Percentiles rank a stretch among this genome's conserved stretches.
Evolutionary conservation across 2,797 vertebrate genomes (phyloP).

Genomic region (Helarctos malayanus): DNA sequence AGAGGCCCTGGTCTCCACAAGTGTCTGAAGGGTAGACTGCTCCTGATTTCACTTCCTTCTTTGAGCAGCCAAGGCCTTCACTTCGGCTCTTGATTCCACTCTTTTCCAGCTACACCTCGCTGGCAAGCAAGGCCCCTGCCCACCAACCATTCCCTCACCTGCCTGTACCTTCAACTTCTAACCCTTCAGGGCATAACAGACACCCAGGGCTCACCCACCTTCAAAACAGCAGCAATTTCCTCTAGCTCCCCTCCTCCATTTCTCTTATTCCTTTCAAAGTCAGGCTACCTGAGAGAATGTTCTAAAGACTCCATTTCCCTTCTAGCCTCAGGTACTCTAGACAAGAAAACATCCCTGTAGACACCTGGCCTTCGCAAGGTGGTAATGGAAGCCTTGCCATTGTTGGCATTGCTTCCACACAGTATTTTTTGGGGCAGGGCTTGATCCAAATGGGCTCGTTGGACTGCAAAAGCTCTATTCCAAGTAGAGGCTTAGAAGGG

Average conservation of each 20-base stretch:
- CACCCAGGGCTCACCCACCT: not conserved
- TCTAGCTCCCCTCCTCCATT: not conserved
- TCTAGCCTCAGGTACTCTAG: not conserved
- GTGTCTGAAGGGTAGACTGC: not conserved
- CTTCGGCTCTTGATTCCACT: not conserved
- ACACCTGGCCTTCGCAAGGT: not conserved
- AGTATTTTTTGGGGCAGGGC: not conserved
- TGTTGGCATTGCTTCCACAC: not conserved
- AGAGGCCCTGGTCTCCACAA: not conserved
- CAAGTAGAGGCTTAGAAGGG: not conserved
- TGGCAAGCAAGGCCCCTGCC: not conserved
- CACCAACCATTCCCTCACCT: not conserved
- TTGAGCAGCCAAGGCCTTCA: not conserved
- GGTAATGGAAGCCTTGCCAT: not conserved
- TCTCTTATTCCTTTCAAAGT: not conserved
- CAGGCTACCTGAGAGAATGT: not conserved
- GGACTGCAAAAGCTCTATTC: not conserved
- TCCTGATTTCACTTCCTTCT: not conserved
- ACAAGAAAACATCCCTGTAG: not conserved
- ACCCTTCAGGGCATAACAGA: not conserved
- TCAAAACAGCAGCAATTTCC: not conserved
- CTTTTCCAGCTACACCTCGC: not conserved
- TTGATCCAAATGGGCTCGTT: not conserved
- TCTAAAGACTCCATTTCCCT: not conserved
- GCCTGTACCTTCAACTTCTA: not conserved